These are phyloP conservation scores for Myanophis thanlyinensis DNA, from an alignment of 2,113 vertebrate species.

Conservation along the genomic window DNA sequence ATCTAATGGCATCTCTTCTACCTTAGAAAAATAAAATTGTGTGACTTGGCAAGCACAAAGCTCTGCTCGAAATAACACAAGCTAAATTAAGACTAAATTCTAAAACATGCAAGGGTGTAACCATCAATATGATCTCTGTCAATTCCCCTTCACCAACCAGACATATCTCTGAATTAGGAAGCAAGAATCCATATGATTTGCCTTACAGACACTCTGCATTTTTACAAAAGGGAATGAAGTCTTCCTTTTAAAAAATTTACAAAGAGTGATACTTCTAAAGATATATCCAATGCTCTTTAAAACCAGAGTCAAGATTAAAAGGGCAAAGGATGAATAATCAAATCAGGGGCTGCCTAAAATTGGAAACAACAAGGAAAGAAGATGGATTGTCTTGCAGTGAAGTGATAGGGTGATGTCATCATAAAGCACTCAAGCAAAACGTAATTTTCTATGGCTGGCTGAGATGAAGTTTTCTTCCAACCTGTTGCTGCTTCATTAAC, in stretches of 20 bases:
- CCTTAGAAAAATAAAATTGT: neutral
- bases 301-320: constrained; percentile 29
- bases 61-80: neutral
- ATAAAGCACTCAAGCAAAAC: constrained; percentile 18
- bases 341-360: constrained; percentile 13
- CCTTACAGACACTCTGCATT: neutral
- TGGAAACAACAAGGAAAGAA: constrained; percentile 7
- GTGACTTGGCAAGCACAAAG: neutral
- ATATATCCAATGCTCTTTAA: constrained; percentile 18
- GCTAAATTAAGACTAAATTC: neutral
- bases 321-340: constrained; percentile 38
- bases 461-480: constrained; percentile 3
- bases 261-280: constrained; percentile 30
- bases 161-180: neutral
- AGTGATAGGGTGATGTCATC: constrained; percentile 36
- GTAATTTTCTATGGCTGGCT: constrained; percentile 28
- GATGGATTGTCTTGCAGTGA: constrained; percentile 22
- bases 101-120: neutral
- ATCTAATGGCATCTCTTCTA: neutral
- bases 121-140: neutral
- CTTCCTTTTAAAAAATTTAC: neutral
- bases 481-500: constrained; percentile 31
- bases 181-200: neutral
- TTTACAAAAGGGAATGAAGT: neutral
- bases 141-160: neutral